These are phyloP conservation scores for Zaprionus vittiger DNA, from an alignment of 1,140 invertebrate genomes.

Conservation along the genomic window DNA sequence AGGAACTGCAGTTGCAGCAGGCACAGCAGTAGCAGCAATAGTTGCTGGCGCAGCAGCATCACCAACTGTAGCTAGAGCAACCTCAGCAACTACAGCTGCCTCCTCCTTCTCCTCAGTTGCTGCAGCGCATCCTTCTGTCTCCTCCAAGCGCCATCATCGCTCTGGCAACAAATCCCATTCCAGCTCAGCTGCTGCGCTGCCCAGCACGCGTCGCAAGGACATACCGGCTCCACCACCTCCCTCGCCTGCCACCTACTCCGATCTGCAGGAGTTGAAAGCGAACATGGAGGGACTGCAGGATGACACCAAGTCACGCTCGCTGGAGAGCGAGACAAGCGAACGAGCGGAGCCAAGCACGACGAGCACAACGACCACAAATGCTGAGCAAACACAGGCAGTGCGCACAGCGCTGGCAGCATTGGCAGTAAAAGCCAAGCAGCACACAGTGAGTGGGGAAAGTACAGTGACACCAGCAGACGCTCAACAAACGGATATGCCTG, in stretches of 20 bases:
- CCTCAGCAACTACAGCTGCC: neutral
- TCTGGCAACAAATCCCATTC: conserved; percentile 46
- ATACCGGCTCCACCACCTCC: conserved; percentile 77
- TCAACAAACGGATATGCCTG: neutral
- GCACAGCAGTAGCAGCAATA: neutral
- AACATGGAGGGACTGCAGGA: conserved; percentile 74
- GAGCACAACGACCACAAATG: neutral
- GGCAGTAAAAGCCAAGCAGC: neutral
- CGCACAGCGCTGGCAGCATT: neutral
- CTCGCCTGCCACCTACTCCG: conserved; percentile 77
- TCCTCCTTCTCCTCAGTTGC: neutral
- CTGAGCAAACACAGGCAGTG: neutral
- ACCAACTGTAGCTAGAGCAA: neutral
- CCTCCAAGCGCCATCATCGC: conserved; percentile 62
- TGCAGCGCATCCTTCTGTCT: neutral
- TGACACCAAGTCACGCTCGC: conserved; percentile 69
- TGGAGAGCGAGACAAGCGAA: conserved; percentile 60
- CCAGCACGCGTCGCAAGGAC: conserved; percentile 63
- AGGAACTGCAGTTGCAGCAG: neutral
- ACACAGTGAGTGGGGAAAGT: conserved; percentile 2
- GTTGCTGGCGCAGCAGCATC: neutral
- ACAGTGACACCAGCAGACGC: neutral
- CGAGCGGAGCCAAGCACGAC: conserved; percentile 1
- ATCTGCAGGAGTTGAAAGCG: conserved; percentile 74
- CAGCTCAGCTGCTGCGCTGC: conserved; percentile 1